A percentile compares a stretch with the other conserved stretches of the same genome.
These are phyloP conservation scores for Carcinoscorpius rotundicauda DNA, from an alignment of 1,140 invertebrate genomes.

Conservation along the genomic window DNA sequence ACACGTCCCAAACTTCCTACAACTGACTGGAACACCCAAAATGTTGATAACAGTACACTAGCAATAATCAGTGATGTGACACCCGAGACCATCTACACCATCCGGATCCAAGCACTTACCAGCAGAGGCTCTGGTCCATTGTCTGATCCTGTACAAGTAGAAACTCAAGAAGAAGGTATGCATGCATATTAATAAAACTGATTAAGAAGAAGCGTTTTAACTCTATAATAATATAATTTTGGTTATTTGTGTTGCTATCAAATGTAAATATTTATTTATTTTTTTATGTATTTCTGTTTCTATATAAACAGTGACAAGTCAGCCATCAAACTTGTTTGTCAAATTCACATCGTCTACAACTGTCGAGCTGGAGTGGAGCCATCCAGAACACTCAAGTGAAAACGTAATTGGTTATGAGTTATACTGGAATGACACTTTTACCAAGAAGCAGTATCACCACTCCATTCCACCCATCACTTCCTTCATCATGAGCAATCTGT, in stretches of 20 bases:
- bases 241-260: no score
- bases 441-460: slow-evolving; percentile 51
- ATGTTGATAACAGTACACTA: slow-evolving; percentile 81
- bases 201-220: not conserved
- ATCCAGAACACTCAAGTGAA: slow-evolving; percentile 76
- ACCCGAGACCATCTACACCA: slow-evolving; percentile 79
- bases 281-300: not conserved
- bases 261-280: not conserved
- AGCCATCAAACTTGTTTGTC: slow-evolving; percentile 65
- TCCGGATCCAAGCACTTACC: slow-evolving; percentile 79
- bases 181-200: not conserved
- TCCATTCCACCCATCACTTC: slow-evolving; percentile 64
- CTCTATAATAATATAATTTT: no score
- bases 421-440: slow-evolving; percentile 94
- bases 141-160: slow-evolving; percentile 82
- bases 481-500: slow-evolving; percentile 72
- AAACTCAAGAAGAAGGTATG: slow-evolving; percentile 82
- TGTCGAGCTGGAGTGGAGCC: slow-evolving; percentile 76
- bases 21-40: slow-evolving; percentile 79
- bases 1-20: slow-evolving; percentile 70
- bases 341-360: slow-evolving; percentile 58
- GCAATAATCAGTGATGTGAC: slow-evolving; percentile 84
- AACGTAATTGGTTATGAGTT: slow-evolving; percentile 89
- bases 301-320: slow-evolving; percentile 63
- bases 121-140: slow-evolving; percentile 81